These are phyloP conservation scores for Pangasianodon hypophthalmus DNA, from an alignment of 2,113 vertebrate genomes.

Conservation along the genomic window DNA sequence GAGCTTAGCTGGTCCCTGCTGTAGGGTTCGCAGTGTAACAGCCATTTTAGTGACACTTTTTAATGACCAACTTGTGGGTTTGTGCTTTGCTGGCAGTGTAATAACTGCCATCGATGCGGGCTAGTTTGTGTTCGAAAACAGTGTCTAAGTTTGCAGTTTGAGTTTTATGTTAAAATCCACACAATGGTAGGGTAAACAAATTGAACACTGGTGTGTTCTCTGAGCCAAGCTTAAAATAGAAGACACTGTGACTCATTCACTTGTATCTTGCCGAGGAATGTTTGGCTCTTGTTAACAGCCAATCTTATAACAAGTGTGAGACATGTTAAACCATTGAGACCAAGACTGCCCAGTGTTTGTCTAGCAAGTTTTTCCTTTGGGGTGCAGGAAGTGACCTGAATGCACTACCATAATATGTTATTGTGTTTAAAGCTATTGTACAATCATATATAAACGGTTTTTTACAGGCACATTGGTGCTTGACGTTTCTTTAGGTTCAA, in stretches of 20 bases:
- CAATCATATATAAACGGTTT: background rate
- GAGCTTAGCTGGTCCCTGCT: background rate
- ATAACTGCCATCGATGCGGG: background rate
- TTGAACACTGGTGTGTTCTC: conserved; percentile 21
- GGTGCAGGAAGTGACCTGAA: background rate
- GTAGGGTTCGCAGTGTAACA: conserved; percentile 8
- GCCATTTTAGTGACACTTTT: conserved; percentile 13
- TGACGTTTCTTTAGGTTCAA: background rate
- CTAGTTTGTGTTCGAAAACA: background rate
- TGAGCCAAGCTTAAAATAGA: conserved; percentile 33
- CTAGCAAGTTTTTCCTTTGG: background rate
- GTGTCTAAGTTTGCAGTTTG: conserved; percentile 1
- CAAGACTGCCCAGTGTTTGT: conserved; percentile 13
- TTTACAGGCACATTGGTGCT: background rate
- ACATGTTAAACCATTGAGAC: background rate
- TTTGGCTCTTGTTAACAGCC: conserved; percentile 31
- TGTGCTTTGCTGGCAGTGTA: background rate
- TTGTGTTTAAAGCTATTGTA: background rate
- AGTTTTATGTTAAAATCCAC: conserved; percentile 15
- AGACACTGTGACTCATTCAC: conserved; percentile 27
- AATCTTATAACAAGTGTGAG: conserved; percentile 39
- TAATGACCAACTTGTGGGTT: conserved; percentile 8
- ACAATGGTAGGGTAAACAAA: conserved; percentile 32
- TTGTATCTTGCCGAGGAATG: conserved; percentile 21
- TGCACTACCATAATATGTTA: background rate